Percentiles rank a stretch among this genome's conserved stretches.
Evolutionary conservation across 1,140 invertebrate species (phyloP).

Genomic region (Caenorhabditis remanei): DNA sequence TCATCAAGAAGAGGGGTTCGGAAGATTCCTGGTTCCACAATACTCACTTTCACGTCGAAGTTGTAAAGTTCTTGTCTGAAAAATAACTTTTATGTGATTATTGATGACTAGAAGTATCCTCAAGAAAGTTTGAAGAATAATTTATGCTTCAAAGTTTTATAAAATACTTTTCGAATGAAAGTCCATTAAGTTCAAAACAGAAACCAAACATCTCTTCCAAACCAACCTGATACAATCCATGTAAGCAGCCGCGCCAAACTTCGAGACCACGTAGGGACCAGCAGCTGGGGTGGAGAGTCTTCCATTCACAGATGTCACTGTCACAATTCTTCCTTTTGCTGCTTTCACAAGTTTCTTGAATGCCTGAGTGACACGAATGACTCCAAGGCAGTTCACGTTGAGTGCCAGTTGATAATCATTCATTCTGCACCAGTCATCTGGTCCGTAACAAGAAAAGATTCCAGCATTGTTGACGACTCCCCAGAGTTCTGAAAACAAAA

Average conservation of each 20-base stretch:
- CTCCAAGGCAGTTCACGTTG: slow-evolving; percentile 69
- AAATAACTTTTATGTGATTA: neutral
- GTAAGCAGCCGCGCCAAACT: slow-evolving; percentile 73
- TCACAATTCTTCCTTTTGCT: slow-evolving; percentile 70
- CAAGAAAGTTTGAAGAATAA: too few species aligned
- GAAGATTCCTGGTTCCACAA: slow-evolving; percentile 71
- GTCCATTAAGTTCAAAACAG: too few species aligned
- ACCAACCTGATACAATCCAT: slow-evolving; percentile 70
- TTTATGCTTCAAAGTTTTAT: too few species aligned
- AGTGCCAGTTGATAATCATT: slow-evolving; percentile 68
- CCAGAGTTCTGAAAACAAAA: slow-evolving; percentile 68
- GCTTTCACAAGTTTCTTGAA: slow-evolving; percentile 71
- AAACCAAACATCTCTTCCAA: slow-evolving; percentile 18
- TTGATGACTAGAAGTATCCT: too few species aligned
- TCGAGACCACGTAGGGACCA: slow-evolving; percentile 70
- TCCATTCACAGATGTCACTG: slow-evolving; percentile 74
- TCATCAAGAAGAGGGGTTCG: slow-evolving; percentile 69
- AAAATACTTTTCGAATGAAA: too few species aligned
- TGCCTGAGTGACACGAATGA: slow-evolving; percentile 69
- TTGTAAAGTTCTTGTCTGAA: slow-evolving; percentile 69
- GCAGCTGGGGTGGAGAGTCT: slow-evolving; percentile 61
- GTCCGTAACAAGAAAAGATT: slow-evolving; percentile 73
- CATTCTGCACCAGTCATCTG: slow-evolving; percentile 70
- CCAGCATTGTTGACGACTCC: slow-evolving; percentile 72
- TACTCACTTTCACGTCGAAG: slow-evolving; percentile 70